Conservation (phyloP, 2,797 vertebrate species). For the Lepus oiostolus region DNA sequence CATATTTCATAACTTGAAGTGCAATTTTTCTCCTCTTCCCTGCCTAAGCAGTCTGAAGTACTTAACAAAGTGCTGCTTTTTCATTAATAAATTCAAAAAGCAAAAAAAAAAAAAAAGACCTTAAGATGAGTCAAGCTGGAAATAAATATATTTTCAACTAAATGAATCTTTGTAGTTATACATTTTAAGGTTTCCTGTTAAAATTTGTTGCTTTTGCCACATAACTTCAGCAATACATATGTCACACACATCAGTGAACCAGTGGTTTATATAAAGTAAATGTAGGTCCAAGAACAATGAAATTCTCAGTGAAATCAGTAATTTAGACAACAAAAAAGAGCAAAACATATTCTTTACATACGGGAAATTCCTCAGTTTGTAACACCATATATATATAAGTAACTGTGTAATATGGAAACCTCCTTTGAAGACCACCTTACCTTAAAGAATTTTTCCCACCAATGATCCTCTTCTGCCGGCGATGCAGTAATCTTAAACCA, state of each 20-base stretch:
- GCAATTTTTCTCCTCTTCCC: not conserved
- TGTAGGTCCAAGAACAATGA: not conserved
- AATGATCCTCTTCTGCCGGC: conserved; percentile 96
- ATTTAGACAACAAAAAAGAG: conserved; percentile 11
- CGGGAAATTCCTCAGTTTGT: not conserved
- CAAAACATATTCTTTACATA: not conserved
- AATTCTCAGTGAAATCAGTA: not conserved
- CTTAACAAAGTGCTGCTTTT: not conserved
- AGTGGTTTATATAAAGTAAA: not conserved
- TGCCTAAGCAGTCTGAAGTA: not conserved
- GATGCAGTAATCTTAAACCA: conserved; percentile 93
- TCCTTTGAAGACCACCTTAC: conserved; percentile 87
- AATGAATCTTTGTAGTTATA: not conserved
- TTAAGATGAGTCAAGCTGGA: not conserved
- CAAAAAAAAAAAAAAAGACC: not conserved
- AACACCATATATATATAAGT: not conserved
- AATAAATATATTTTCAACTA: not conserved
- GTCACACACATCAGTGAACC: not conserved
- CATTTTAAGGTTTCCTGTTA: not conserved
- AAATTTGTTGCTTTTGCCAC: not conserved
- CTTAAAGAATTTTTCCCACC: conserved; percentile 98
- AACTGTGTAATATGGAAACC: not conserved
- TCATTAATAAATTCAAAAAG: not conserved
- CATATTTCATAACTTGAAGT: not conserved
- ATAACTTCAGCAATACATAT: not conserved